phyloP scores from a whole-genome alignment of 2,797 vertebrate genomes.

The Pelochelys cantorii region DNA sequence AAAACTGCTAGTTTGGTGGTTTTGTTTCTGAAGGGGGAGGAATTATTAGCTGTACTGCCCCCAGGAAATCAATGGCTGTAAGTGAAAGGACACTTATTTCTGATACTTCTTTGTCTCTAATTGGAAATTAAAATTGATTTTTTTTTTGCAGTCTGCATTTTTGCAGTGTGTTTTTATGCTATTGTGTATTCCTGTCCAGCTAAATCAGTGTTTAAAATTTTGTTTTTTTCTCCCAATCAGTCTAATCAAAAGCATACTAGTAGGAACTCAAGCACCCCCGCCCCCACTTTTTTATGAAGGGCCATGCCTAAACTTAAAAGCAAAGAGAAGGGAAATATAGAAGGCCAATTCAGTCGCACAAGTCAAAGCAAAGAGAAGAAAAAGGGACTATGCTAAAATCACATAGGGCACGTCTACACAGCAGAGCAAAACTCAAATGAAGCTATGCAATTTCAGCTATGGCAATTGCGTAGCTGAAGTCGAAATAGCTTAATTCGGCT shows the following conservation, averaged over 20 bases:
- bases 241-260: not conserved
- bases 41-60: not conserved
- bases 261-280: not conserved
- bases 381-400: not conserved
- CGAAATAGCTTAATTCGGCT: no score
- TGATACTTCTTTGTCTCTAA: not conserved
- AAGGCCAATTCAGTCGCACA: not conserved
- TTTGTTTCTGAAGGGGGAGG: accelerated
- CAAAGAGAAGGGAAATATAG: not conserved
- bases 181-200: not conserved
- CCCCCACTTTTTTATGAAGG: not conserved
- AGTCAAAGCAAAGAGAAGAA: not conserved
- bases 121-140: not conserved
- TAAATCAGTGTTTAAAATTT: not conserved
- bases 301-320: not conserved
- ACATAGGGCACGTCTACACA: not conserved
- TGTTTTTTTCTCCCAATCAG: not conserved
- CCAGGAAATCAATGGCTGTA: not conserved
- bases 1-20: not conserved
- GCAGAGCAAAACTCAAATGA: no score
- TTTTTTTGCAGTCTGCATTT: not conserved
- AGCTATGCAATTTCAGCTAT: no score
- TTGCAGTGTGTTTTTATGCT: not conserved
- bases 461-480: no score
- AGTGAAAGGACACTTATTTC: not conserved